Conservation (phyloP, 2,113 vertebrate species). For the Spizaetus ornatus region DNA sequence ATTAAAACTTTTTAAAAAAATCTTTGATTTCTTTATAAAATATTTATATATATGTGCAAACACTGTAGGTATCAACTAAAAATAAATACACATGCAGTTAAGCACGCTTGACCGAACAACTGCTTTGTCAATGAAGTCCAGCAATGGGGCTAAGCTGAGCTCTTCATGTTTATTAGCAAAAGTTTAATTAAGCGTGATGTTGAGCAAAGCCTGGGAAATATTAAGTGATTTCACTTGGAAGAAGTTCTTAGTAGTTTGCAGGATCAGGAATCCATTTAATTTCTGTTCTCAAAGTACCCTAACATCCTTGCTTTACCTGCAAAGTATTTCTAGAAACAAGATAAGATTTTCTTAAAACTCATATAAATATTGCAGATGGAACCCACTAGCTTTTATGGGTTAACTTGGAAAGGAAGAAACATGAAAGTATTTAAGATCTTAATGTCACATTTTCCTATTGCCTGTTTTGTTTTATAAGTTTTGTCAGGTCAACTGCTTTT, state of each 20-base stretch:
- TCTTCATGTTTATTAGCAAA: not conserved
- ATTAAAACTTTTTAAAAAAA: not conserved
- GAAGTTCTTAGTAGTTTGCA: not conserved
- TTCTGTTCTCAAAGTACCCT: not conserved
- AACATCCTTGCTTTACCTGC: not conserved
- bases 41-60: not conserved
- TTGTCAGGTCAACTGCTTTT: not conserved
- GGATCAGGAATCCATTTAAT: not conserved
- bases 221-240: not conserved
- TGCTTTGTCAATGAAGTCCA: not conserved
- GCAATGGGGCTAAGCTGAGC: not conserved
- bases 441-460: not conserved
- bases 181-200: not conserved
- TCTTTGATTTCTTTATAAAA: not conserved
- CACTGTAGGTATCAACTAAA: not conserved
- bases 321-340: not conserved
- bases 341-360: not conserved
- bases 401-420: not conserved
- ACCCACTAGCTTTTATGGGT: not conserved
- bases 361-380: not conserved
- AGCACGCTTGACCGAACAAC: not conserved
- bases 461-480: not conserved
- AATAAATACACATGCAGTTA: not conserved
- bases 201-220: constrained; percentile 2
- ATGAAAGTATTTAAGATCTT: not conserved